Base-by-base conservation (phyloP, 2,888 invertebrate genomes). In the Cataglyphis albicans region DNA sequence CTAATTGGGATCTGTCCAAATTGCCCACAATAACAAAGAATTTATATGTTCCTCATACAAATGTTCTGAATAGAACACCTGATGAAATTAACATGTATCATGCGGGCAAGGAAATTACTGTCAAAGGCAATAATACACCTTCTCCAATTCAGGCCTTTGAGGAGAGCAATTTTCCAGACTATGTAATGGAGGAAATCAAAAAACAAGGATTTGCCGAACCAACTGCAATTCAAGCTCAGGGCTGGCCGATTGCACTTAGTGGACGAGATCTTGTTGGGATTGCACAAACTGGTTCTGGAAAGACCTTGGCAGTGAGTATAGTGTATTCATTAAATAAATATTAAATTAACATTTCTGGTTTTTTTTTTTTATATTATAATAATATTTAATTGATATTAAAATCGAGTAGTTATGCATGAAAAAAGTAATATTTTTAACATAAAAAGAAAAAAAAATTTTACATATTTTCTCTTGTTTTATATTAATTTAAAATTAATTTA, bases 201-300 rank as follows among this genome's bases (percentile, higher is more conserved):
- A 97, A 97, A 90, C 98, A 97, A 93, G 97, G 97, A 73, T 98
- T 97, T 94, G 95, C 96, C 73, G 97, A 97, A 91, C 99, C 99
- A 2, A 99, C 99, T 57, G 97, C 98, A 25, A 99, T 99, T 93
- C 99, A 99, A 95, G 97, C 98, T 59, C 98, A 98, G 93, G 98
- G 99, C 48, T 99, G 99, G 99, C 99, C 99, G 9, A 98, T 99
- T 92, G 98, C 98, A 21, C 95, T 99, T 18, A 98, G 98, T 90
- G 99, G 99, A 0, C 96, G 98, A 44, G 98, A 99, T 95, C 96
- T 99, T 95, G 99, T 99, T 82, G 99, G 99, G 72, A 98, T 98
- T 93, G 98, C 98, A 25, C 98, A 98, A 93, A 98, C 98, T 70
- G 98, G 98, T 65, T 98, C 98, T 38, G 98, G 98, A 74, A 98